These are phyloP conservation scores for Eupeodes luniger DNA, from an alignment of 2,888 invertebrate genomes.

Conservation along the genomic window DNA sequence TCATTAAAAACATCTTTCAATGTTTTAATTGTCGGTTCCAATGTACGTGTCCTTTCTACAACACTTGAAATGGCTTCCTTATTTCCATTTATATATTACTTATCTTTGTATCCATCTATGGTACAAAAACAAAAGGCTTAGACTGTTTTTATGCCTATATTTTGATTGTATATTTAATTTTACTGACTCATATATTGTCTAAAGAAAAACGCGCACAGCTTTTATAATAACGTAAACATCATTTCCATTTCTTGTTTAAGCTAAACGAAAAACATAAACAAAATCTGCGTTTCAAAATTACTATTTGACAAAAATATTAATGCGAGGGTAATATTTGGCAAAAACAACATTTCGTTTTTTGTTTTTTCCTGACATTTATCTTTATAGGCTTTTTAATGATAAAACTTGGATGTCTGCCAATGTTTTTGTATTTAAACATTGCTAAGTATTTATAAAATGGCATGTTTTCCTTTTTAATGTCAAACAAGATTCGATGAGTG, in stretches of 20 bases:
- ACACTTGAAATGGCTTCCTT: too few species aligned
- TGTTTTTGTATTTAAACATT: conserved; percentile 47
- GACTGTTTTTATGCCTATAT: not conserved
- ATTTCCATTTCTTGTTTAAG: not conserved
- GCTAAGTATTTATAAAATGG: not conserved
- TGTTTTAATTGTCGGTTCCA: too few species aligned
- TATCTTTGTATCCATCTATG: too few species aligned
- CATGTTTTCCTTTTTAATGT: conserved; percentile 39
- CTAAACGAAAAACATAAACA: conserved; percentile 26
- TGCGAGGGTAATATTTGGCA: conserved; percentile 43
- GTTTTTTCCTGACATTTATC: conserved; percentile 29
- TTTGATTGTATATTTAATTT: not conserved
- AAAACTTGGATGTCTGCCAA: conserved; percentile 53
- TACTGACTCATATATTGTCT: conserved; percentile 35
- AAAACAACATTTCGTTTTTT: conserved; percentile 21
- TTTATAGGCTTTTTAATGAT: conserved; percentile 58
- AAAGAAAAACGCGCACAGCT: not conserved
- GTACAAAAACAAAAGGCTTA: too few species aligned
- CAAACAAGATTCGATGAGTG: conserved; percentile 16
- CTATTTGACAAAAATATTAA: conserved; percentile 38
- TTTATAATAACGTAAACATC: not conserved
- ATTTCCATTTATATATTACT: too few species aligned
- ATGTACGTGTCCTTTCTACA: too few species aligned
- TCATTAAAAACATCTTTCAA: too few species aligned
- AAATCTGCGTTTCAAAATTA: conserved; percentile 55